Percentiles rank a stretch among this genome's conserved stretches.
phyloP scores from a whole-genome alignment of 2,113 vertebrate species.

The Pseudolaguvia tuberculata region DNA sequence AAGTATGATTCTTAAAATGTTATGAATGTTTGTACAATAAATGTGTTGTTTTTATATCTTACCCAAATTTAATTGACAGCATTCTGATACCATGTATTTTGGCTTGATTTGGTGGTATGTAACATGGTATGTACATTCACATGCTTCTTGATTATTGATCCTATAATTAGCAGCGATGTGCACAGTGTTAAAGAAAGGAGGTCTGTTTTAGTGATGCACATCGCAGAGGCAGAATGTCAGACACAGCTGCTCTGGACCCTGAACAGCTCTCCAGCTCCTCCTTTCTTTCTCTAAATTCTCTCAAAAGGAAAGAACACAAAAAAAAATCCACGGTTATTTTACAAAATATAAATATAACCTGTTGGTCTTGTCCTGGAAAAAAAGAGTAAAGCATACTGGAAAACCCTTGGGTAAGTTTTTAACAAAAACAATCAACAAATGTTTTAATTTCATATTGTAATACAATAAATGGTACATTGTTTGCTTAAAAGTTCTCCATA shows the following conservation, averaged over 20 bases:
- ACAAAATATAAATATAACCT: neutral
- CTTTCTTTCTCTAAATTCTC: neutral
- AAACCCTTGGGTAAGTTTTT: conserved; percentile 24
- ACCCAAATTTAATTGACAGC: neutral
- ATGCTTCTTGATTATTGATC: neutral
- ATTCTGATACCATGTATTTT: no score
- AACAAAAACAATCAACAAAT: neutral
- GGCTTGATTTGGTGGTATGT: neutral
- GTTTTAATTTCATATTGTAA: neutral
- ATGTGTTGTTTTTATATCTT: neutral
- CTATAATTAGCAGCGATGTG: conserved; percentile 5
- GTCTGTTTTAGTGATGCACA: conserved; percentile 14
- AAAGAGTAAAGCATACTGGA: neutral
- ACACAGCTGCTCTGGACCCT: conserved; percentile 43
- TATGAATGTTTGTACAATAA: neutral
- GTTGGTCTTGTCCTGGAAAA: neutral
- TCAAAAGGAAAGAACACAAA: neutral
- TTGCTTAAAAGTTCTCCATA: neutral
- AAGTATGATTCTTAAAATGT: neutral
- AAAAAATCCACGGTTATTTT: neutral
- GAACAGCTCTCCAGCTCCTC: conserved; percentile 17
- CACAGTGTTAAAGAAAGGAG: conserved; percentile 1
- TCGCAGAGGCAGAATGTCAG: conserved; percentile 43
- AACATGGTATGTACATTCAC: neutral
- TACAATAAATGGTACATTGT: neutral